Evolutionary conservation across 2,113 vertebrate species (phyloP).

Genomic region (Choloepus hoffmanni): DNA sequence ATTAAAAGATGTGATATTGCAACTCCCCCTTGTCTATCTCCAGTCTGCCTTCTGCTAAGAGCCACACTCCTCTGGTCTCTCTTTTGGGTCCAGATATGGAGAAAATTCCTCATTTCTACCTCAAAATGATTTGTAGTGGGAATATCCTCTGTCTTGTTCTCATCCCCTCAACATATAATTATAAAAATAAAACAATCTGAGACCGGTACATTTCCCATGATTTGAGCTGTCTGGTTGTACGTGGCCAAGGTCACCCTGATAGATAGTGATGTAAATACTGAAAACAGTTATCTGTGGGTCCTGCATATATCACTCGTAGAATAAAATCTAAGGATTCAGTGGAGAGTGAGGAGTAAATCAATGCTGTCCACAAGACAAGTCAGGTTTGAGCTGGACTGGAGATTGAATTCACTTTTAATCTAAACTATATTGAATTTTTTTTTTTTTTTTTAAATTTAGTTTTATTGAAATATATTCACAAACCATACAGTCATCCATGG

Average conservation of each 20-base stretch:
- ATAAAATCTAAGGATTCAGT: not conserved
- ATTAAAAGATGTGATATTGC: not conserved
- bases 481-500: no score
- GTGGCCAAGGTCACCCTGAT: conserved; percentile 20
- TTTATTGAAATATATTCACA: no score
- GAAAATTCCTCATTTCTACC: conserved; percentile 11
- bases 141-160: not conserved
- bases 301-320: not conserved
- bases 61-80: not conserved
- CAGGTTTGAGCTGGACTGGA: conserved; percentile 15
- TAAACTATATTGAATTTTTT: conserved; percentile 17
- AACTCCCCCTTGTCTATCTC: not conserved
- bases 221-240: not conserved
- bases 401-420: conserved; percentile 14
- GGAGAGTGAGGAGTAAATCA: conserved; percentile 15
- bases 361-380: not conserved
- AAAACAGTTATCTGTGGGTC: not conserved
- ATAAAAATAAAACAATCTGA: conserved; percentile 65
- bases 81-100: not conserved
- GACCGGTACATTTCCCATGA: not conserved
- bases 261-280: conserved; percentile 11
- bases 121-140: conserved; percentile 21
- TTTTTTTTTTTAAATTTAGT: no score
- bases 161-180: not conserved
- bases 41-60: not conserved